phyloP scores from a whole-genome alignment of 2,113 vertebrate species.

The Sebastes schlegelii region DNA sequence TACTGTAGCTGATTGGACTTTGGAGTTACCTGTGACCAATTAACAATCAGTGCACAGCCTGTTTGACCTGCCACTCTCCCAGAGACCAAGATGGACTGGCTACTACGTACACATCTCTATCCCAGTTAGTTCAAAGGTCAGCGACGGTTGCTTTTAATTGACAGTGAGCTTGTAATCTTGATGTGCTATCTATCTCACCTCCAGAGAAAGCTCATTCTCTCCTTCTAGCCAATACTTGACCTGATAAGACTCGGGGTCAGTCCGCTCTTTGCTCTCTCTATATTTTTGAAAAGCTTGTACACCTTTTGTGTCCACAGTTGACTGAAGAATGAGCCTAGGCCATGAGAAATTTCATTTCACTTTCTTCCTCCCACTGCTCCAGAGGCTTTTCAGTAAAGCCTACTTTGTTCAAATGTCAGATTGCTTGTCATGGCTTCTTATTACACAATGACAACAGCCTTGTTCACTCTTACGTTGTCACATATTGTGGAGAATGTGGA shows the following conservation, averaged over 20 bases:
- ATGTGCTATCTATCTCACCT: constrained; percentile 1
- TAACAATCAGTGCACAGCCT: constrained; percentile 59
- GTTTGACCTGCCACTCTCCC: constrained; percentile 62
- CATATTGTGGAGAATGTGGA: constrained; percentile 18
- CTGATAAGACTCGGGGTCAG: background rate
- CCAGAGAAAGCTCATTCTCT: background rate
- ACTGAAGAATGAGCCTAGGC: constrained; percentile 16
- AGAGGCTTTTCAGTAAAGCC: constrained; percentile 47
- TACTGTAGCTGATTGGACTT: constrained; percentile 60
- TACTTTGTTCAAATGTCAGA: constrained; percentile 48
- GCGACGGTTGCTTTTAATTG: constrained; percentile 5
- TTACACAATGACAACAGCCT: constrained; percentile 4
- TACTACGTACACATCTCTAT: background rate
- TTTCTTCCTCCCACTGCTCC: constrained; percentile 4
- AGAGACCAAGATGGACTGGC: constrained; percentile 7
- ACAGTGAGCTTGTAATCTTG: background rate
- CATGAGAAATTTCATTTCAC: constrained; percentile 19
- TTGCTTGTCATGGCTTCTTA: constrained; percentile 16
- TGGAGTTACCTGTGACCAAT: constrained; percentile 60
- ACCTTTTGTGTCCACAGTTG: constrained; percentile 16
- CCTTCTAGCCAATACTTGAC: background rate
- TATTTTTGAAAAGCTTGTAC: constrained; percentile 20
- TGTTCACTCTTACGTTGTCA: background rate
- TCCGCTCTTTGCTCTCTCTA: constrained; percentile 13
- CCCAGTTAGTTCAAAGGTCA: constrained; percentile 34